These are phyloP conservation scores for Xenopus borealis DNA, from an alignment of 2,113 vertebrate species.

Conservation along the genomic window DNA sequence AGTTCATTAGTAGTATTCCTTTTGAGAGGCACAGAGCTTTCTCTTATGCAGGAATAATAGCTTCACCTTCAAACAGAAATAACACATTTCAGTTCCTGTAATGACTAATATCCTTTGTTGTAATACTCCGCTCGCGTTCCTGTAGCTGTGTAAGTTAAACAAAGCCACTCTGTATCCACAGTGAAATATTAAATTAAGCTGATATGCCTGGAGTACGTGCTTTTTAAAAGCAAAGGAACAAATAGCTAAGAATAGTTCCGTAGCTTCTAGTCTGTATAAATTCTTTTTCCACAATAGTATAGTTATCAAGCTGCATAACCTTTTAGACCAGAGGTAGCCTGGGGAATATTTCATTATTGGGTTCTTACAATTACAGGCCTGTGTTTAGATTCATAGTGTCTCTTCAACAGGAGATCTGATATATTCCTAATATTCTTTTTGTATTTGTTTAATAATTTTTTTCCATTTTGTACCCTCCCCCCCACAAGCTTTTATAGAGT, in stretches of 20 bases:
- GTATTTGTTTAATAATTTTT: no score
- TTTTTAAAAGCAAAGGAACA: slow-evolving; percentile 27
- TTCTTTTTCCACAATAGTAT: neutral
- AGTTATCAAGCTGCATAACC: neutral
- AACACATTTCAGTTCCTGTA: slow-evolving; percentile 29
- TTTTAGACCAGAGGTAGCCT: neutral
- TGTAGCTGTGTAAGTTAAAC: slow-evolving; percentile 24
- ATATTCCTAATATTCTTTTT: no score
- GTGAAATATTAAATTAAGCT: slow-evolving; percentile 33
- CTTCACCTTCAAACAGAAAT: slow-evolving; percentile 38
- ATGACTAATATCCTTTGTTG: slow-evolving; percentile 39
- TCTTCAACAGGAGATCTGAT: no score
- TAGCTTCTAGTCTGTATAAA: slow-evolving; percentile 16
- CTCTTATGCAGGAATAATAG: slow-evolving; percentile 28
- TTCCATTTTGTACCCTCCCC: no score
- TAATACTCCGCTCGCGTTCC: slow-evolving; percentile 29
- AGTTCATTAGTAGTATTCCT: slow-evolving; percentile 20
- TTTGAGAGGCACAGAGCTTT: slow-evolving; percentile 10
- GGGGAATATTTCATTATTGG: neutral
- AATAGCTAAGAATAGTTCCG: slow-evolving; percentile 28
- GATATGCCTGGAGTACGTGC: slow-evolving; percentile 27
- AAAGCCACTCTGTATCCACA: slow-evolving; percentile 22
- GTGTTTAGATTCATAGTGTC: no score
- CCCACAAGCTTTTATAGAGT: no score
- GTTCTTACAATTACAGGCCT: neutral